Evolutionary conservation across 2,797 vertebrate genomes (phyloP).

Genomic region (Micromesistius poutassou): DNA sequence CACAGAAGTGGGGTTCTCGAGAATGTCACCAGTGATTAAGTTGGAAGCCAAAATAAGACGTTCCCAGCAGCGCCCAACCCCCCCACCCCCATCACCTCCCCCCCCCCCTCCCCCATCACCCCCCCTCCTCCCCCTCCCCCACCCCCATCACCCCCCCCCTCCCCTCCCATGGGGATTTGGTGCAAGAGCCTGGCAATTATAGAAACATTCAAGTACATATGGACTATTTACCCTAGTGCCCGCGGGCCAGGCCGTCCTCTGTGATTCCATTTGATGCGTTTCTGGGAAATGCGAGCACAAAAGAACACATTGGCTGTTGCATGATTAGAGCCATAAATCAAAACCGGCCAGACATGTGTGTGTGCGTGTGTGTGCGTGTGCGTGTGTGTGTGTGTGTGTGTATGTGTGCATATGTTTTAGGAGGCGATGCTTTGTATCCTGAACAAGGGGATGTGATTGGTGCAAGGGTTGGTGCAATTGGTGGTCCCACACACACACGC

Average conservation of each 20-base stretch:
- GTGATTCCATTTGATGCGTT: background rate
- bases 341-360: background rate
- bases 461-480: background rate
- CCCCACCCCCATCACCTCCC: too few species aligned
- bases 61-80: background rate
- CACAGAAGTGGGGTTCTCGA: background rate
- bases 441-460: background rate
- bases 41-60: background rate
- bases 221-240: background rate
- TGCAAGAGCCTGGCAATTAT: background rate
- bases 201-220: background rate
- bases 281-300: background rate
- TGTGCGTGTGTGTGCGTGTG: too few species aligned
- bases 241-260: too few species aligned
- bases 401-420: background rate
- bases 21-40: background rate
- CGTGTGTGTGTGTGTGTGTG: background rate
- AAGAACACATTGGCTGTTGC: background rate
- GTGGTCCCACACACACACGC: too few species aligned
- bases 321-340: constrained; percentile 29
- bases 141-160: too few species aligned
- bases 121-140: too few species aligned
- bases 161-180: background rate
- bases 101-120: too few species aligned
- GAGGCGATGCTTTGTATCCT: background rate